Conservation (phyloP, 2,888 invertebrate genomes). For the Acrobasis consociella region DNA sequence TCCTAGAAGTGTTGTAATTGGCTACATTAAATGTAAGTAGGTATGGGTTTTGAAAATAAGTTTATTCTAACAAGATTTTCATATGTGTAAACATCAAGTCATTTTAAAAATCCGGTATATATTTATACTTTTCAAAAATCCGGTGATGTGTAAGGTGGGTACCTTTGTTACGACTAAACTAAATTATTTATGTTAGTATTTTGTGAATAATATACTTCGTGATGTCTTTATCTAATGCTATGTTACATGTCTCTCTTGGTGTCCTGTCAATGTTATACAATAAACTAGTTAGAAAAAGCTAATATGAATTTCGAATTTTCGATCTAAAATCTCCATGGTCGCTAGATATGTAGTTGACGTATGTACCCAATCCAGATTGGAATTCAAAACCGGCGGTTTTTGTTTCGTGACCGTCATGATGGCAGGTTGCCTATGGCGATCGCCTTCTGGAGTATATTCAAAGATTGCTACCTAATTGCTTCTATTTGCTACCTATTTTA, state of each 20-base stretch:
- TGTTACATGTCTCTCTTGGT: slow-evolving; percentile 38
- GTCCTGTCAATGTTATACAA: slow-evolving; percentile 50
- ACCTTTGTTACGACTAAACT: too few relatives aligned
- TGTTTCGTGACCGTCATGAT: too few relatives aligned
- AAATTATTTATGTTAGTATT: not conserved
- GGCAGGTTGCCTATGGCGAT: too few relatives aligned
- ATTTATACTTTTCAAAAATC: not conserved
- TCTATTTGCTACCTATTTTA: too few relatives aligned
- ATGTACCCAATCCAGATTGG: too few relatives aligned
- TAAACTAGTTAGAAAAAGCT: slow-evolving; percentile 36
- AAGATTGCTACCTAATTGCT: too few relatives aligned
- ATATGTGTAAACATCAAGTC: not conserved
- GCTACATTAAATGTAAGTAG: not conserved
- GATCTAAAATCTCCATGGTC: too few relatives aligned
- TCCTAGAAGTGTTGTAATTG: not conserved
- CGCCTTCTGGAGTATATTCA: too few relatives aligned
- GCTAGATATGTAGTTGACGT: too few relatives aligned
- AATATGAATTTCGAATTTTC: not conserved
- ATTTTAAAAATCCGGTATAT: too few relatives aligned
- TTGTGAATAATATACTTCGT: not conserved
- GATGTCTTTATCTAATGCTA: slow-evolving; percentile 30
- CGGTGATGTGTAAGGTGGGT: not conserved
- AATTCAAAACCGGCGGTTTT: too few relatives aligned
- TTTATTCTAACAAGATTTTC: not conserved
- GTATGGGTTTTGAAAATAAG: not conserved